Evolutionary conservation across 2,113 vertebrate genomes (phyloP).

Genomic region (Stercorarius parasiticus): DNA sequence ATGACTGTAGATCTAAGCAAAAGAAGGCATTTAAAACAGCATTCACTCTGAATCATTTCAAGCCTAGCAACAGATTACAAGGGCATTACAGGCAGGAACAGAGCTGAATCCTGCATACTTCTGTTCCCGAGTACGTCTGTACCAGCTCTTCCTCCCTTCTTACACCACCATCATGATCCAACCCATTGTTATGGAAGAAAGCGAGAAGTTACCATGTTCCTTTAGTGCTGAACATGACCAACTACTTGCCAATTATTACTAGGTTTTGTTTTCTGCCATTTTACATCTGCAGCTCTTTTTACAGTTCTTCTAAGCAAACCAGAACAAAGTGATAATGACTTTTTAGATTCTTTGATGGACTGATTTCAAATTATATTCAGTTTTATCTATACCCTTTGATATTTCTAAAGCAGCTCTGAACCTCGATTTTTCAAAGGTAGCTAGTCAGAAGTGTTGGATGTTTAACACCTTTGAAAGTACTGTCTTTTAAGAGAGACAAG

Average conservation of each 20-base stretch:
- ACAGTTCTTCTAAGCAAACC: not conserved
- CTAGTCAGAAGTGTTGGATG: conserved; percentile 15
- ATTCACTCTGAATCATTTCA: not conserved
- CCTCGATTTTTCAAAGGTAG: not conserved
- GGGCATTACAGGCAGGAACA: not conserved
- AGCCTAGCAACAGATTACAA: not conserved
- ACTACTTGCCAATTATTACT: not conserved
- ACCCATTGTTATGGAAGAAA: not conserved
- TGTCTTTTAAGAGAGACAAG: not conserved
- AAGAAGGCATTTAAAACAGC: not conserved
- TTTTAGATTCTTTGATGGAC: conserved; percentile 24
- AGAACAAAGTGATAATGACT: conserved; percentile 34
- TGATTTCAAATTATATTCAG: conserved; percentile 19
- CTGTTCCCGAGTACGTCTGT: not conserved
- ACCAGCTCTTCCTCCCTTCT: not conserved
- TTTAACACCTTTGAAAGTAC: conserved; percentile 36
- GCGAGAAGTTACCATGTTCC: not conserved
- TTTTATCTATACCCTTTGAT: conserved; percentile 47
- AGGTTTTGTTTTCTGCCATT: not conserved
- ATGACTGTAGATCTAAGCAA: not conserved
- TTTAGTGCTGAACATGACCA: not conserved
- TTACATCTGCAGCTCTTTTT: not conserved
- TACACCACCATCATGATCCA: not conserved
- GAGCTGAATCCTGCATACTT: not conserved
- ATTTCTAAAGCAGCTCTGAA: conserved; percentile 27